A percentile compares a stretch with the other conserved stretches of the same genome.
Conservation (phyloP, 1,140 invertebrate genomes). For the Orchesella cincta region DNA sequence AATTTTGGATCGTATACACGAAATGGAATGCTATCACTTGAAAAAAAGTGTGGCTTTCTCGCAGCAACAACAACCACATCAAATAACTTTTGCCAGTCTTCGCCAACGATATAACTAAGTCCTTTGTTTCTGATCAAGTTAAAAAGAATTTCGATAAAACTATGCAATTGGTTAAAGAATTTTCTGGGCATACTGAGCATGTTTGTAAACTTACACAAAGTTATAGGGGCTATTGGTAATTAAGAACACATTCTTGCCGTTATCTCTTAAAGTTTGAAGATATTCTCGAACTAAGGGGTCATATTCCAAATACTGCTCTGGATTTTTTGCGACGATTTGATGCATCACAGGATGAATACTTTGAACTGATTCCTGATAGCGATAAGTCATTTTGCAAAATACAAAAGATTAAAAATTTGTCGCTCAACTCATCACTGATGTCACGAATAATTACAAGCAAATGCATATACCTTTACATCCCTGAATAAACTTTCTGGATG, state of each 20-base stretch:
- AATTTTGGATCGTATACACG: constrained; percentile 80
- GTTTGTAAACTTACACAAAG: constrained; percentile 83
- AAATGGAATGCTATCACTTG: constrained; percentile 84
- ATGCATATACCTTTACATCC: constrained; percentile 79
- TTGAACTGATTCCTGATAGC: constrained; percentile 77
- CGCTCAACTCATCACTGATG: background rate
- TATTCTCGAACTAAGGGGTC: constrained; percentile 74
- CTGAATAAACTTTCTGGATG: constrained; percentile 93
- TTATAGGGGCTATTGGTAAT: constrained; percentile 95
- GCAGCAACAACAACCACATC: constrained; percentile 94
- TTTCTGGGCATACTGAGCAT: background rate
- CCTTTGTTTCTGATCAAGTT: constrained; percentile 86
- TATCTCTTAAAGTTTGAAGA: constrained; percentile 71
- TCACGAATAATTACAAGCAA: background rate
- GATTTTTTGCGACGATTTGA: constrained; percentile 75
- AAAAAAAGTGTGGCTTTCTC: constrained; percentile 94
- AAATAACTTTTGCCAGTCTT: constrained; percentile 87
- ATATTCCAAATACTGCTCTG: constrained; percentile 76
- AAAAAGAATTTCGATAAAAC: constrained; percentile 52
- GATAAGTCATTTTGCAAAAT: constrained; percentile 18
- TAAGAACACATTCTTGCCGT: constrained; percentile 87
- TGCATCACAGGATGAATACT: constrained; percentile 91
- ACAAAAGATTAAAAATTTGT: too few relatives aligned
- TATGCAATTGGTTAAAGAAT: background rate
- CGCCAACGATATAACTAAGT: constrained; percentile 84